phyloP scores from a whole-genome alignment of 1,140 invertebrate species.

The Battus philenor region DNA sequence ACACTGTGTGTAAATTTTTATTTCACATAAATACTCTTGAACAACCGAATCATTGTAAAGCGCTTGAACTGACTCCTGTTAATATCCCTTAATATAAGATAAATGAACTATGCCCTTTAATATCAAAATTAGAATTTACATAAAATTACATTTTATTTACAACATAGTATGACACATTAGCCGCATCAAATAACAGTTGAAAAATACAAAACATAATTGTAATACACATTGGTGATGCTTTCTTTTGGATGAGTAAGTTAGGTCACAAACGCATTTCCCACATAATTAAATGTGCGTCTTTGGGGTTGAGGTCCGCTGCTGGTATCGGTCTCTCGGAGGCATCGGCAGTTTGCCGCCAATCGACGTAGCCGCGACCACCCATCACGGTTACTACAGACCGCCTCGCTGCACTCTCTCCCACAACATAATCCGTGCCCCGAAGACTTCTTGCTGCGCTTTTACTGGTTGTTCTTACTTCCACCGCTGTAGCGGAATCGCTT shows the following conservation, averaged over 20 bases:
- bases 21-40: constrained; percentile 14
- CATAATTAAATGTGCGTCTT: constrained; percentile 89
- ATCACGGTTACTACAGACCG: constrained; percentile 90
- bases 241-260: background rate
- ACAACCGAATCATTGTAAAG: background rate
- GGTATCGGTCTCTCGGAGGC: constrained; percentile 65
- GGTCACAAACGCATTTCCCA: constrained; percentile 93
- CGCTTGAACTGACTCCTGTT: background rate
- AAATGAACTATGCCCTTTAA: constrained; percentile 27
- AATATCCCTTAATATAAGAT: constrained; percentile 22
- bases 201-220: background rate
- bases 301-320: constrained; percentile 65
- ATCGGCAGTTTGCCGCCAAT: constrained; percentile 85
- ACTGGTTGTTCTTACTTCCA: constrained; percentile 23
- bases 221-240: constrained; percentile 2
- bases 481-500: constrained; percentile 50
- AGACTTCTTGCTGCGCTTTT: constrained; percentile 49
- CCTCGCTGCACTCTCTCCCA: constrained; percentile 75
- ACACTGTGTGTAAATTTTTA: constrained; percentile 41
- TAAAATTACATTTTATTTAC: constrained; percentile 24
- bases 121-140: constrained; percentile 32
- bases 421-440: constrained; percentile 61
- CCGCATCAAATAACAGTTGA: constrained; percentile 11
- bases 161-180: constrained; percentile 26
- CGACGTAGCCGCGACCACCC: constrained; percentile 91